A percentile compares a stretch with the other conserved stretches of the same genome.
These are phyloP conservation scores for Dorcus parallelipipedus DNA, from an alignment of 2,888 invertebrate species.

Conservation along the genomic window DNA sequence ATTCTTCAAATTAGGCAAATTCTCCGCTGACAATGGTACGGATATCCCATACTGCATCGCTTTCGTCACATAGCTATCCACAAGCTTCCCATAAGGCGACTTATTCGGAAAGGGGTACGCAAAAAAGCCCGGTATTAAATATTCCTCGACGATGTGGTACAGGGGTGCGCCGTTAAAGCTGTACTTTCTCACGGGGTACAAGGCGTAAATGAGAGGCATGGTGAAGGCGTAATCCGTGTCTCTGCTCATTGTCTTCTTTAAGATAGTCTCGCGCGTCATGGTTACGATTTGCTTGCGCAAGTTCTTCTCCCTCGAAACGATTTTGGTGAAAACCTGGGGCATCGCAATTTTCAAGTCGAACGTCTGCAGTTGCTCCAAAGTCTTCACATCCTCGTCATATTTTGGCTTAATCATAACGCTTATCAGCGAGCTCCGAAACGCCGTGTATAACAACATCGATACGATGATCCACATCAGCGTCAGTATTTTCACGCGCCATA, in stretches of 20 bases:
- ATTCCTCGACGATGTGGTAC: neutral
- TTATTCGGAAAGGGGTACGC: neutral
- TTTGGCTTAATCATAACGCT: neutral
- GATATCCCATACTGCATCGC: too few species aligned
- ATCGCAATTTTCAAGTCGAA: neutral
- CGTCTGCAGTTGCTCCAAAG: neutral
- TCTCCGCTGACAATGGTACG: too few species aligned
- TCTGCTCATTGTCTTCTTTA: neutral
- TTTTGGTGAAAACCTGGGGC: neutral
- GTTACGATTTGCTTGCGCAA: neutral
- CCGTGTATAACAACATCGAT: neutral
- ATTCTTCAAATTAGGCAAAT: too few species aligned
- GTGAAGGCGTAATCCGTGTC: neutral
- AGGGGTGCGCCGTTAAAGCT: neutral
- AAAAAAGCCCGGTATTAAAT: neutral
- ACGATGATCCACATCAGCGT: neutral
- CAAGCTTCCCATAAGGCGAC: neutral
- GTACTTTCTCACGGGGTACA: neutral
- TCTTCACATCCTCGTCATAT: neutral
- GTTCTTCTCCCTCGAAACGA: neutral
- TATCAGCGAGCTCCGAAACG: neutral
- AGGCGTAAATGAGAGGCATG: neutral
- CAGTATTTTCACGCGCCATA: neutral
- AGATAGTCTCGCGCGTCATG: neutral
- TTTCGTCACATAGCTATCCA: neutral